These are phyloP conservation scores for Campopleginae sp. DNA, from an alignment of 2,888 invertebrate genomes.

Conservation along the genomic window DNA sequence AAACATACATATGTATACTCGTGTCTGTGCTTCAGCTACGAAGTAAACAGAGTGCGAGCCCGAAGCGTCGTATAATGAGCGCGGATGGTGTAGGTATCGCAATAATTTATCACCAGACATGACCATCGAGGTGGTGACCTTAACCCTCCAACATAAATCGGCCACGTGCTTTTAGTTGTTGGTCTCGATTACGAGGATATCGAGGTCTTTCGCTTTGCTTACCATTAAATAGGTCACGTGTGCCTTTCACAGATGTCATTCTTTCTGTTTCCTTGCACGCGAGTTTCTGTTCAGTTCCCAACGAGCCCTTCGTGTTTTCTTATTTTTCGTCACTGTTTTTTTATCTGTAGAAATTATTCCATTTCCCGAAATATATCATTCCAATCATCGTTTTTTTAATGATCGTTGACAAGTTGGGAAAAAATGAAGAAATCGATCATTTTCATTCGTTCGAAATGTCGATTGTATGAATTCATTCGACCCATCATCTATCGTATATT, in stretches of 20 bases:
- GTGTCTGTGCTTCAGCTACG: neutral
- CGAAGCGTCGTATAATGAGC: slow-evolving; percentile 21
- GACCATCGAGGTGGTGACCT: slow-evolving; percentile 48
- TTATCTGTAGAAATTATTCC: too few species aligned
- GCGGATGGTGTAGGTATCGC: slow-evolving; percentile 32
- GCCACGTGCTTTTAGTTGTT: slow-evolving; percentile 51
- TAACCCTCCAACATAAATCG: slow-evolving; percentile 50
- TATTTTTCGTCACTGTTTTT: too few species aligned
- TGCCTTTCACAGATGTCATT: slow-evolving; percentile 20
- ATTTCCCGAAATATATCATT: too few species aligned
- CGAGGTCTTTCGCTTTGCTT: slow-evolving; percentile 1
- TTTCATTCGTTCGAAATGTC: too few species aligned
- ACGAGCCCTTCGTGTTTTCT: neutral
- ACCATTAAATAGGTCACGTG: slow-evolving; percentile 45
- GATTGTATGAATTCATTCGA: too few species aligned
- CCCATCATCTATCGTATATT: too few species aligned
- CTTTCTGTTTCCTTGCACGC: slow-evolving; percentile 2
- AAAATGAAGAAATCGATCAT: too few species aligned
- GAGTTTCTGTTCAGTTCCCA: neutral
- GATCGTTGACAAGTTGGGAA: too few species aligned
- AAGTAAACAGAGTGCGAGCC: slow-evolving; percentile 32
- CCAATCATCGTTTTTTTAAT: too few species aligned
- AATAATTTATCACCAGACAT: slow-evolving; percentile 54
- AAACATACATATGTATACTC: neutral
- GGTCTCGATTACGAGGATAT: slow-evolving; percentile 41